Conservation (phyloP, 2,888 invertebrate species). For the Lutraria lutraria region DNA sequence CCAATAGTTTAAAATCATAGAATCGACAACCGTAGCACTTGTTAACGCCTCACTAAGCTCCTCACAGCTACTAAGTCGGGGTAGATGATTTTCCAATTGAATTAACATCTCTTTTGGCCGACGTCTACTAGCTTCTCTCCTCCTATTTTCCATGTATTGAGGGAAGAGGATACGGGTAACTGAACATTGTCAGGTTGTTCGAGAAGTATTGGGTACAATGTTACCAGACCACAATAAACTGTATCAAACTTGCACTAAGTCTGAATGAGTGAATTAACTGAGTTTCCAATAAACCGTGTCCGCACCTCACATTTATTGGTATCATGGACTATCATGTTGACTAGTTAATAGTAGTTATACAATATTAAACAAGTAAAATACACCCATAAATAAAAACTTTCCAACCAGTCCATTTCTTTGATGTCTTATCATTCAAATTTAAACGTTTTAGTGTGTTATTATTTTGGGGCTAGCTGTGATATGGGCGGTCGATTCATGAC, state of each 20-base stretch:
- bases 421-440: background rate
- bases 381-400: background rate
- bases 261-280: background rate
- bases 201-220: background rate
- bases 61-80: constrained; percentile 28
- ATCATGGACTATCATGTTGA: constrained; percentile 6
- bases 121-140: constrained; percentile 30
- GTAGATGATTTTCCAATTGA: constrained; percentile 69
- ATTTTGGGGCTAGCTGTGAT: background rate
- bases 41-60: constrained; percentile 51
- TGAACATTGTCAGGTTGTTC: constrained; percentile 24
- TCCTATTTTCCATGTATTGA: constrained; percentile 61
- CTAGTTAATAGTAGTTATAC: background rate
- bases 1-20: constrained; percentile 46
- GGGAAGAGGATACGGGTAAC: constrained; percentile 46
- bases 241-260: constrained; percentile 6
- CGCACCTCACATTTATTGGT: constrained; percentile 6
- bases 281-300: constrained; percentile 22
- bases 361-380: constrained; percentile 4
- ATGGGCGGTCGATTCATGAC: background rate
- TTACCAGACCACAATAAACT: constrained; percentile 9
- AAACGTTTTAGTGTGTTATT: background rate
- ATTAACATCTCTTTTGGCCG: constrained; percentile 48
- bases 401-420: constrained; percentile 1
- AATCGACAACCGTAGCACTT: constrained; percentile 46